Base-by-base conservation (phyloP, 2,113 vertebrate genomes). In the Chamaea fasciata region DNA sequence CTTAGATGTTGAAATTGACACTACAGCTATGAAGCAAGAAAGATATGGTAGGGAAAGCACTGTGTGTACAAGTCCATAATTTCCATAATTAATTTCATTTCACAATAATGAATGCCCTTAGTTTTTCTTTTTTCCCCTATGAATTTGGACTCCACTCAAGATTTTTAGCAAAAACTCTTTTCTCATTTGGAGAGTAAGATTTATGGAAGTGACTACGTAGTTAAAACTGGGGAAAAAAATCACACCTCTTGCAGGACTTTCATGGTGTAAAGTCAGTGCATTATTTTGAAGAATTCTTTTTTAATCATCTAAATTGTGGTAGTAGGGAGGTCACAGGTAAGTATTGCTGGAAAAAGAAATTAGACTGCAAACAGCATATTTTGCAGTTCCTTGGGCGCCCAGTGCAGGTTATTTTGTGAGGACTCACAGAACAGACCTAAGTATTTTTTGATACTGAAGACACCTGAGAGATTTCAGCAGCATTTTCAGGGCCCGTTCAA, bases 1-100 rank as follows among this genome's bases (percentile, higher is more conserved):
- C 97, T 97, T 99, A 96, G 99, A 99, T 85, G 98, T 97, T 24
- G 95, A 98, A 56, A 92, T 67, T 59, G 98, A 98, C 26, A 27
- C 7, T 2, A 35, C 98, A 78, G 93, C 80, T 7, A 57, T 96
- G 59, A 97, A 98, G 91, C 96, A 98, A 95, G 97, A 98, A 95
- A 56, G 97, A 59, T 86, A 96, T 1, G 99, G 99, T 99, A 96
- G 95, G 97, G 69, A 69, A 63, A 80, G 13, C 8, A 16, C 13
- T 68, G 10, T 49, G 5, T 60, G 11, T 63, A 15, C 9, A 83
- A 86, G 24, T 26, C 0, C 1, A 7, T 87, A 1, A 39, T 77
- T 94, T 89, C 41, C 50, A 23, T 64, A 49, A 65, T 49, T 33
- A 64, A 47, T 49, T 85, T 49, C 2, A 49, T 56, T n/a, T 75